Percentiles rank a stretch among this genome's conserved stretches.
These are phyloP conservation scores for Actinia tenebrosa DNA, from an alignment of 64 coral and sea anemone genomes.

Conservation along the genomic window DNA sequence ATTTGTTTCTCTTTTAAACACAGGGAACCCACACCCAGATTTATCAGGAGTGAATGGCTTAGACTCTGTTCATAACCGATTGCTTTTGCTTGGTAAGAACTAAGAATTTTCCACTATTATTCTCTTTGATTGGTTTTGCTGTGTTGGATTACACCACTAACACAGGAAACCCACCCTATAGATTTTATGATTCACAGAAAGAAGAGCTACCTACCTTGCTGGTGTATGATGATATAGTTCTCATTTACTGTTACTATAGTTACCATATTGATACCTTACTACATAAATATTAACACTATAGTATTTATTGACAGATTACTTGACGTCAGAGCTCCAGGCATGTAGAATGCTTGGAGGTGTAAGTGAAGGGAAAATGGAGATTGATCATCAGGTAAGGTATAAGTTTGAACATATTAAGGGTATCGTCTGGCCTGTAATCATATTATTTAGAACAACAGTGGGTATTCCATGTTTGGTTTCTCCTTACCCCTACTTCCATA, in stretches of 20 bases:
- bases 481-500: too few relatives aligned
- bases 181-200: too few relatives aligned
- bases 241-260: too few relatives aligned
- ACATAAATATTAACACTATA: neutral
- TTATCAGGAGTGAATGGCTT: conserved; percentile 69
- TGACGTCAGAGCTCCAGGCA: conserved; percentile 97
- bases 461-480: too few relatives aligned
- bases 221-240: too few relatives aligned
- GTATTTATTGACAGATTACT: conserved; percentile 49
- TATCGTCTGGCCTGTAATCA: too few relatives aligned
- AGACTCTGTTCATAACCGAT: conserved; percentile 28
- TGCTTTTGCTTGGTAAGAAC: conserved; percentile 75
- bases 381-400: conserved; percentile 67
- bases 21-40: conserved; percentile 80
- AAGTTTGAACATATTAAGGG: neutral
- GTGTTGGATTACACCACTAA: neutral
- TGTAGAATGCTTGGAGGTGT: conserved; percentile 70
- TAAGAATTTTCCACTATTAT: neutral
- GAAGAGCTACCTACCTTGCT: too few relatives aligned
- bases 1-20: neutral
- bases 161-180: neutral
- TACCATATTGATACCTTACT: neutral
- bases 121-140: neutral
- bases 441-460: too few relatives aligned
- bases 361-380: conserved; percentile 78